Evolutionary conservation across 2,888 invertebrate genomes (phyloP), one percentile per base, ranked within the genome.

Genomic region (Andrena trimmerana): DNA sequence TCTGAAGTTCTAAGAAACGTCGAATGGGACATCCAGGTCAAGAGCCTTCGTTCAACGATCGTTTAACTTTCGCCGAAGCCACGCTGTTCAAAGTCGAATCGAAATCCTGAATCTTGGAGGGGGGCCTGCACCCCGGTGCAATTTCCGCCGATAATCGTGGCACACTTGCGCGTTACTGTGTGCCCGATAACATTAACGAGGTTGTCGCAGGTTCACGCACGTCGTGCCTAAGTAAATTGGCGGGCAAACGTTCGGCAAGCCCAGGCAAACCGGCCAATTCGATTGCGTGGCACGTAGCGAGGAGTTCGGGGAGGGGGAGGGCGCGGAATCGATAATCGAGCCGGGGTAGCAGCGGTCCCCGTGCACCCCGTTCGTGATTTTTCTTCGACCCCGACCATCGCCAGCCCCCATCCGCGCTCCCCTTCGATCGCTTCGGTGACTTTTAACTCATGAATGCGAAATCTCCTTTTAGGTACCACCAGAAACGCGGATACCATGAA

Each of bases 221-320:
- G 78, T 67, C 78, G 85, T 83, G 75, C 79, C 84, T 89, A 87
- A 88, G 89, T 81, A 85, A 88, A 88, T 88, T 89, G 89, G 74
- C 82, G 67, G 75, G 70, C 87, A 84, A 86, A 88, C 77, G 81
- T 84, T 88, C 84, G 70, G 78, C 66, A 71, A 81, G 75, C 87
- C 57, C 68, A 59, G 65, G 71, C 72, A 88, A 88, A 88, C 82
- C 86, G 74, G 78, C 77, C 86, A 82, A 88, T 86, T 87, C 80
- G 84, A 78, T 88, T 81, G 88, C 81, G 79, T 71, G 6, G 78
- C 79, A 81, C 83, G 79, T 78, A 76, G 31, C 36, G 66, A 59
- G 42, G 60, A 84, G 68, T 72, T 71, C 48, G 31, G 13, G 54
- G 66, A 48, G 8, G 29, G 66, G 66, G 8, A 13, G 33, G 62